Base-by-base conservation (phyloP, 2,113 vertebrate genomes). In the Pterocles gutturalis region DNA sequence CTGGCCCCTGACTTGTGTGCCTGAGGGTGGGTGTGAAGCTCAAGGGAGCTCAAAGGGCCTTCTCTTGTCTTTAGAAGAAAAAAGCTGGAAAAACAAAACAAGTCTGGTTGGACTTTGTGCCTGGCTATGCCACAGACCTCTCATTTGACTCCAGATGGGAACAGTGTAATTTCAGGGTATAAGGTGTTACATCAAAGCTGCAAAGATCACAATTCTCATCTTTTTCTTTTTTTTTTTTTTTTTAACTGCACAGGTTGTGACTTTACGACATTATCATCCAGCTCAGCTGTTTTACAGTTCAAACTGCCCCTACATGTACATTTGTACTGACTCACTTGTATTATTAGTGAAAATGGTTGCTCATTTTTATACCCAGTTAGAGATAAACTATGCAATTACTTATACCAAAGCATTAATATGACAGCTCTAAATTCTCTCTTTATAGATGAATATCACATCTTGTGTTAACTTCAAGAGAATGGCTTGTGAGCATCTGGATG, bases 21-120 rank as follows among this genome's bases (percentile, higher is more conserved):
- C 80, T 16, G 4, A 33, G 29, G 33, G 43, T 20, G 31, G 49
- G 31, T 3, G 1, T 0, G 0, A 13, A 34, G 3, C 20, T 7
- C 9, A 13, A 2, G 29, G 53, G n/a, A 65, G 28, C 65, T 57
- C 19, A 38, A 20, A 26, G 29, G 12, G 28, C 45, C 24, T 90
- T 69, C 62, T 41, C n/a, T 48, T 48, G 19, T 20, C 25, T 34
- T 75, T 20, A 24, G 67, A 53, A 84, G 49, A 22, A 60, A 34
- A 31, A 18, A 28, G 10, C 0, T 54, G 25, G 33, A 43, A 65
- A 77, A 65, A 53, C 15, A 51, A 65, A 36, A 31, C 4, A 65
- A 46, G 8, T 36, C 25, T 34, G 53, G 36, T 28, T 64, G 69
- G 46, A 22, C 19, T 61, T 78, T 0, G 0, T 34, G 41, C 36